Evolutionary conservation across 2,797 vertebrate species (phyloP).

Genomic region (Dicrostonyx torquatus): DNA sequence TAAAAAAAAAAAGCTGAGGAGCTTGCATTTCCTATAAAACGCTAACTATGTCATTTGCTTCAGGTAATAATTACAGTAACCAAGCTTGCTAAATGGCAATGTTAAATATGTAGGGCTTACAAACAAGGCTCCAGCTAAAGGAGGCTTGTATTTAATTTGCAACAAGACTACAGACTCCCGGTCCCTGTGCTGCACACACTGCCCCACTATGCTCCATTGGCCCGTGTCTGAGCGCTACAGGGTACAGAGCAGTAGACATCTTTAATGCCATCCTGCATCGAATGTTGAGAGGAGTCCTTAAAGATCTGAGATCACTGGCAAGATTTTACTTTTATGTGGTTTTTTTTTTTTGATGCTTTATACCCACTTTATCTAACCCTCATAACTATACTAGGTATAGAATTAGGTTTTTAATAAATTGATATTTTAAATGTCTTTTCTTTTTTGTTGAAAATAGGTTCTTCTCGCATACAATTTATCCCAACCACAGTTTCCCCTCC

Average conservation of each 20-base stretch:
- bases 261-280: background rate
- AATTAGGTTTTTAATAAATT: background rate
- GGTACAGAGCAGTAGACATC: background rate
- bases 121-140: constrained; percentile 13
- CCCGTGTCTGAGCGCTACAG: background rate
- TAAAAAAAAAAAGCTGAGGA: background rate
- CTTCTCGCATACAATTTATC: background rate
- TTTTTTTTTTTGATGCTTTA: background rate
- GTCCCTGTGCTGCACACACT: background rate
- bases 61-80: constrained; percentile 72
- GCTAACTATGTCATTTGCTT: constrained; percentile 74
- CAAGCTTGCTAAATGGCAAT: constrained; percentile 62
- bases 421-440: background rate
- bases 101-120: constrained; percentile 46
- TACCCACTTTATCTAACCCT: background rate
- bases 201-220: background rate
- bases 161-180: background rate
- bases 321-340: background rate
- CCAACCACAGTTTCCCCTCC: background rate
- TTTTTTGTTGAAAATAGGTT: background rate
- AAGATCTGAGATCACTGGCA: background rate
- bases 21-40: constrained; percentile 68
- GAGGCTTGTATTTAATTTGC: constrained; percentile 27
- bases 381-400: background rate
- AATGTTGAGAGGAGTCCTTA: background rate